A percentile compares a stretch with the other conserved stretches of the same genome.
phyloP scores from a whole-genome alignment of 2,888 invertebrate species.

The Orthosia cruda region DNA sequence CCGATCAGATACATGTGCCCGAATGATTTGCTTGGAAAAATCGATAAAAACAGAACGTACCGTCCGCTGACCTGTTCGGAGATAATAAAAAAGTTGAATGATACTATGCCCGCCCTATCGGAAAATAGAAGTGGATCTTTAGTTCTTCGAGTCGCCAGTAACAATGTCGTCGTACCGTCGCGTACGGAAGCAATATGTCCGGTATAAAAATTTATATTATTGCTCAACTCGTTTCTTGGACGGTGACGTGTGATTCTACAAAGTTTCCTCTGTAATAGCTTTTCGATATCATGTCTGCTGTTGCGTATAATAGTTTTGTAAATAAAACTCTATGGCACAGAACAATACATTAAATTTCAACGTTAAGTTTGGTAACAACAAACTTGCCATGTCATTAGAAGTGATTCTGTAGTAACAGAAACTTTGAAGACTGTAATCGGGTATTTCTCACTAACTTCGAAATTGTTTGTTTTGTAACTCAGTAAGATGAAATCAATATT shows the following conservation, averaged over 20 bases:
- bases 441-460: slow-evolving; percentile 1
- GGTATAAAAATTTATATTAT: slow-evolving; percentile 66
- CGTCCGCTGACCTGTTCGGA: slow-evolving; percentile 84
- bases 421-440: slow-evolving; percentile 26
- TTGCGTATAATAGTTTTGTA: slow-evolving; percentile 37
- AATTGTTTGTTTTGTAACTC: slow-evolving; percentile 3
- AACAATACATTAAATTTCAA: slow-evolving; percentile 18
- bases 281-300: slow-evolving; percentile 38
- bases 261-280: slow-evolving; percentile 32
- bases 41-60: slow-evolving; percentile 72
- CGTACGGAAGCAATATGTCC: slow-evolving; percentile 70
- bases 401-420: slow-evolving; percentile 8
- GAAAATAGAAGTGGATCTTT: slow-evolving; percentile 89
- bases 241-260: slow-evolving; percentile 52
- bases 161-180: slow-evolving; percentile 84
- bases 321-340: slow-evolving; percentile 24
- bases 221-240: slow-evolving; percentile 56
- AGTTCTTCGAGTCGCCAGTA: slow-evolving; percentile 85
- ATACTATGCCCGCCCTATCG: slow-evolving; percentile 88
- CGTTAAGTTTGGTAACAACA: slow-evolving; percentile 11
- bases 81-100: slow-evolving; percentile 91
- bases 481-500: slow-evolving; percentile 9
- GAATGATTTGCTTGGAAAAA: slow-evolving; percentile 74
- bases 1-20: slow-evolving; percentile 64
- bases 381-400: slow-evolving; percentile 12